Conservation (phyloP, 2,888 invertebrate species). For the Cephus nigrinus region DNA sequence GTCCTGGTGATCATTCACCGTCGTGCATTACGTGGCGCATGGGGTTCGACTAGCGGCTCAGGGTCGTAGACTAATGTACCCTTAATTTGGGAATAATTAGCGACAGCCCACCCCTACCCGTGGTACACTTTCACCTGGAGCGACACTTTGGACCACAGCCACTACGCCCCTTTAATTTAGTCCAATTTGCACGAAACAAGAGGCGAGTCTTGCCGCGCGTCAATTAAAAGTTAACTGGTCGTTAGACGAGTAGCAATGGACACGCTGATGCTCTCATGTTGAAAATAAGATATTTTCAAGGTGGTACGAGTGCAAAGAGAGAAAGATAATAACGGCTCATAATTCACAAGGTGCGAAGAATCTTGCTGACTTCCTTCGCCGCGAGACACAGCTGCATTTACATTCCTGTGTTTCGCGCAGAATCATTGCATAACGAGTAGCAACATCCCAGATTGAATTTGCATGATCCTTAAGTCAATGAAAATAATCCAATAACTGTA, state of each 20-base stretch:
- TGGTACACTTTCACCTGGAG: constrained; percentile 21
- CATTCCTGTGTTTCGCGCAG: background rate
- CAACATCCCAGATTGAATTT: background rate
- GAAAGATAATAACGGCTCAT: background rate
- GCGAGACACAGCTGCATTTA: background rate
- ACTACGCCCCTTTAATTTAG: constrained; percentile 36
- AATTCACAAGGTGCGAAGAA: background rate
- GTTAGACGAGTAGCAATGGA: background rate
- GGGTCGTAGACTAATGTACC: constrained; percentile 22
- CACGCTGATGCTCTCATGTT: background rate
- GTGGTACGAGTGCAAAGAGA: background rate
- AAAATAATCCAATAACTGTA: background rate
- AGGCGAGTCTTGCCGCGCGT: constrained; percentile 5
- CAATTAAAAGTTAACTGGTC: constrained; percentile 5
- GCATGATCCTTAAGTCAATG: background rate
- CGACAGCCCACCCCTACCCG: constrained; percentile 24
- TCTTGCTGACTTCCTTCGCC: background rate
- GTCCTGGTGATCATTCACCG: constrained; percentile 35
- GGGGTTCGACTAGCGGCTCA: constrained; percentile 30
- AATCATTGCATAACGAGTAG: background rate
- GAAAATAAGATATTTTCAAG: background rate
- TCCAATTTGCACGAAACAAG: constrained; percentile 35
- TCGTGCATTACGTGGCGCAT: constrained; percentile 31
- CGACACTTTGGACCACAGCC: constrained; percentile 21
- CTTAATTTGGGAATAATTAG: constrained; percentile 49